A percentile compares a stretch with the other conserved stretches of the same genome.
These are phyloP conservation scores for Caradrina clavipalpis DNA, from an alignment of 2,888 invertebrate genomes.

Conservation along the genomic window DNA sequence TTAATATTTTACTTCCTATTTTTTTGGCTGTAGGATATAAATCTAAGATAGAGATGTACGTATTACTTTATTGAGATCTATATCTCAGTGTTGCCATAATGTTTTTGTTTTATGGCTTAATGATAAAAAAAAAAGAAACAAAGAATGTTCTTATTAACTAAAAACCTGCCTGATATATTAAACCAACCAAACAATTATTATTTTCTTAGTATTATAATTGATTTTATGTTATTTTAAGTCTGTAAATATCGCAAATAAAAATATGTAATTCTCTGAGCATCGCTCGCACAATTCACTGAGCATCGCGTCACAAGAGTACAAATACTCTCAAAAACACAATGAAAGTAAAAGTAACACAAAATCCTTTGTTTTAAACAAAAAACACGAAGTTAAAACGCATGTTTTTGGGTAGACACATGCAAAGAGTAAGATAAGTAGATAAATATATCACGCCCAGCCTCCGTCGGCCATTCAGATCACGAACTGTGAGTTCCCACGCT, in stretches of 20 bases:
- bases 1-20: background rate
- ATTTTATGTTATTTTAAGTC: too few relatives aligned
- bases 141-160: background rate
- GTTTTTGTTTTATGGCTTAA: too few relatives aligned
- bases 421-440: constrained; percentile 39
- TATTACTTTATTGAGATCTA: too few relatives aligned
- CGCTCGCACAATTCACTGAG: constrained; percentile 2
- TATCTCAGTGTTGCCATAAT: too few relatives aligned
- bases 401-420: background rate
- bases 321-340: constrained; percentile 21
- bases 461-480: constrained; percentile 57
- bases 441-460: constrained; percentile 45
- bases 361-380: constrained; percentile 8
- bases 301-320: background rate
- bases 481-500: constrained; percentile 59
- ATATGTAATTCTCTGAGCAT: too few relatives aligned
- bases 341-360: constrained; percentile 38
- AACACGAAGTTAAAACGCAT: constrained; percentile 21
- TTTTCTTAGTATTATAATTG: too few relatives aligned
- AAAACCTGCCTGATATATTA: background rate
- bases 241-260: too few relatives aligned
- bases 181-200: constrained; percentile 15
- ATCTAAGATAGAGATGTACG: background rate
- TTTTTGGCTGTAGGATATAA: background rate
- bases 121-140: background rate